These are phyloP conservation scores for Morone saxatilis DNA, from an alignment of 2,113 vertebrate genomes.

Conservation along the genomic window DNA sequence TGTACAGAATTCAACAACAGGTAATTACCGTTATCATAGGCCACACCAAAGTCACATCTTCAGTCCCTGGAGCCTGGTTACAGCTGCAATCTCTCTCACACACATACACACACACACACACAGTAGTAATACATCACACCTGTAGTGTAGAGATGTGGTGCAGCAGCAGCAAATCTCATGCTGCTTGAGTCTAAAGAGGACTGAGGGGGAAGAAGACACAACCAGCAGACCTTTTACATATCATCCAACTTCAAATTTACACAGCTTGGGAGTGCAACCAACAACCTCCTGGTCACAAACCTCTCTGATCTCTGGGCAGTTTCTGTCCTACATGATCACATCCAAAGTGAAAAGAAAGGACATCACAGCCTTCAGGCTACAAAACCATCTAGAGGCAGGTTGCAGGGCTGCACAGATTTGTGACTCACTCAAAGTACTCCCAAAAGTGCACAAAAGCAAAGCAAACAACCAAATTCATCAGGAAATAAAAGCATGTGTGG, in stretches of 20 bases:
- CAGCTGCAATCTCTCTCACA: conserved; percentile 10
- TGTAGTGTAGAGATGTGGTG: conserved; percentile 20
- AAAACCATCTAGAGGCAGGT: conserved; percentile 11
- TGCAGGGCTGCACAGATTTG: conserved; percentile 20
- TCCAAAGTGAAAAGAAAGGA: conserved; percentile 39
- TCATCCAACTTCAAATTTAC: neutral
- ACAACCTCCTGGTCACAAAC: conserved; percentile 20
- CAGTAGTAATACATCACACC: conserved; percentile 47
- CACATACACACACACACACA: conserved; percentile 16
- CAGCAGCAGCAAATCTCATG: conserved; percentile 13
- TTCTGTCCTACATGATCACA: conserved; percentile 39
- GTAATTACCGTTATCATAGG: conserved; percentile 60
- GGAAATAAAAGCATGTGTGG: neutral
- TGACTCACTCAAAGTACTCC: conserved; percentile 17
- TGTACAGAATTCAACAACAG: conserved; percentile 21
- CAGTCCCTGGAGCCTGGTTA: conserved; percentile 50
- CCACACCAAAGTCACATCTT: conserved; percentile 24
- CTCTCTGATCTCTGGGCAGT: conserved; percentile 22
- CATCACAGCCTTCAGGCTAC: conserved; percentile 25
- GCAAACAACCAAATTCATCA: conserved; percentile 15
- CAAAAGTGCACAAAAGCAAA: neutral
- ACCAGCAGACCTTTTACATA: conserved; percentile 2
- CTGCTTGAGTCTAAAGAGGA: neutral
- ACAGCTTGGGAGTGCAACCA: conserved; percentile 8
- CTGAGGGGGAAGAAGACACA: conserved; percentile 8